Evolutionary conservation across 1,140 invertebrate species (phyloP), one percentile per base, ranked within the genome.

Genomic region (Dinothrombium tinctorium): DNA sequence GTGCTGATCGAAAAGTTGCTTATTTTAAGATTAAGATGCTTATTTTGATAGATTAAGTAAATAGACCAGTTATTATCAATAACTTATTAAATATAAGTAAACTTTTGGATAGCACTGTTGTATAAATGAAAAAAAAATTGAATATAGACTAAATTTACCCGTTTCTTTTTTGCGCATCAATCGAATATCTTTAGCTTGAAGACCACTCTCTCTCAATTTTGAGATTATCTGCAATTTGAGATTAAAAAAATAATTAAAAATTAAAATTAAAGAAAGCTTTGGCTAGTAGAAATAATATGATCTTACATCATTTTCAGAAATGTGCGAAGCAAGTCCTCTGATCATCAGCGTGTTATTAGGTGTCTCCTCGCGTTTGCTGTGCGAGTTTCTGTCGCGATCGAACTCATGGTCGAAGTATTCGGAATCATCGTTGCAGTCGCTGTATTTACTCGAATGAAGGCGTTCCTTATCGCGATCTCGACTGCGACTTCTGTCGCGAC

Each of bases 141-240:
- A 15, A 4, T 3, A 25, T 14, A 38, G 26, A 23, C 7, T 9
- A 2, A 3, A 42, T 50, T 51, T 52, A 77, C 80, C 79, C 71
- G 78, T 80, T 55, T 77, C 74, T 64, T 76, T 76, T 60, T 78
- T 76, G 43, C 77, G 66, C 51, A 84, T 82, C 7, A 83, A 60
- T 21, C 79, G 65, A 51, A 86, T 80, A 54, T 81, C 78, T 56
- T 76, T 74, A n/a, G 74, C 71, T 58, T 71, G 68, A 44, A 80
- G 62, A 45, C 70, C 71, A 56, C 65, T 74, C 54, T 67, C 68
- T 40, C n/a, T 48, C 9, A 51, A 40, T 40, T 50, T 26, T 31
- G 21, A 19, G 14, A 31, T 9, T 15, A 9, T 32, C 26, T 5
- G 14, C 6, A 40, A n/a, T 2, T 17, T 21, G 33, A 12, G 23